Conservation (phyloP, 2,797 vertebrate genomes). For the Micrastur ruficollis region DNA sequence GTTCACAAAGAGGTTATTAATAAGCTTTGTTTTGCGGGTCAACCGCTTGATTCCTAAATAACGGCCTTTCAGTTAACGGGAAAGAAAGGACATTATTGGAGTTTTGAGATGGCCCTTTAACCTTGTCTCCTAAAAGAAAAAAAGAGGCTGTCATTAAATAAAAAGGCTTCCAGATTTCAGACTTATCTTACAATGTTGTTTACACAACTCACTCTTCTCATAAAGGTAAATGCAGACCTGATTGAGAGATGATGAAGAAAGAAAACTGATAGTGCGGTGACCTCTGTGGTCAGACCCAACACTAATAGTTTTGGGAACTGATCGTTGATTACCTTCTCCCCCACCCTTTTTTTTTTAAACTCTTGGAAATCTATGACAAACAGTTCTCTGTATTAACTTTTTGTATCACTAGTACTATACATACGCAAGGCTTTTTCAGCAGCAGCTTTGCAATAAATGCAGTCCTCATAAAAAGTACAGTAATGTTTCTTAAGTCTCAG, state of each 20-base stretch:
- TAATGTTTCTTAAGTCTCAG: not conserved
- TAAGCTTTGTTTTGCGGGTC: not conserved
- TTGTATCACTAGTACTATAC: not conserved
- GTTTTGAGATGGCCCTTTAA: not conserved
- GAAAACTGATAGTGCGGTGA: not conserved
- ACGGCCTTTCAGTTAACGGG: not conserved
- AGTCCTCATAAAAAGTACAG: not conserved
- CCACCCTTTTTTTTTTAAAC: not conserved
- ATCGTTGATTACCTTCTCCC: conserved; percentile 35
- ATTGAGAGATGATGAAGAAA: not conserved
- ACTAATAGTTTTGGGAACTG: conserved; percentile 10
- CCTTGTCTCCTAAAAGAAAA: not conserved
- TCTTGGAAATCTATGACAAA: conserved; percentile 12
- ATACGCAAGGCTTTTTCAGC: not conserved
- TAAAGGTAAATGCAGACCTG: not conserved
- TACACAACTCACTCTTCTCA: not conserved
- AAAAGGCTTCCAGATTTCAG: not conserved
- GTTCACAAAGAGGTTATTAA: not conserved
- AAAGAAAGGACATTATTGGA: not conserved
- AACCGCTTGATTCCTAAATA: not conserved
- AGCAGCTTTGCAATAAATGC: not conserved
- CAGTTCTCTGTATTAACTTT: not conserved
- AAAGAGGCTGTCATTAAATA: not conserved
- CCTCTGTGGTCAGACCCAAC: not conserved
- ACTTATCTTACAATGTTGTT: not conserved